These are phyloP conservation scores for Myripristis murdjan DNA, from an alignment of 2,797 vertebrate species.

Conservation along the genomic window DNA sequence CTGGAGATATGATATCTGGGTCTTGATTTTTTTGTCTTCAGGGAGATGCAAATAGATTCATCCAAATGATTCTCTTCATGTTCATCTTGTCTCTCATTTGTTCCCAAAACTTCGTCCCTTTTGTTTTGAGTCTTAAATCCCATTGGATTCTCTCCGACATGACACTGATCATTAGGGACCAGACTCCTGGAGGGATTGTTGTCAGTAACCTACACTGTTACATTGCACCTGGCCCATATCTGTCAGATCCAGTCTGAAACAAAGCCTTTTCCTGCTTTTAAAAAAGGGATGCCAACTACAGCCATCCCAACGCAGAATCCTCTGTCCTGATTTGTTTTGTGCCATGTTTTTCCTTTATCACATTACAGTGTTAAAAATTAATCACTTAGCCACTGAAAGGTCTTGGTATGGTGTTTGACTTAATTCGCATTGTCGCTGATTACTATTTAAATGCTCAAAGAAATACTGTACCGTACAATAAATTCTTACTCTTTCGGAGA, in stretches of 20 bases:
- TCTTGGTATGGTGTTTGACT: too few relatives aligned
- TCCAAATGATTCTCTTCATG: constrained; percentile 54
- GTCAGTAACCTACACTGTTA: constrained; percentile 53
- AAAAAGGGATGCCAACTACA: constrained; percentile 21
- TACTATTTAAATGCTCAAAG: background rate
- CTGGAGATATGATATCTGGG: constrained; percentile 36
- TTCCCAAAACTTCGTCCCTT: constrained; percentile 35
- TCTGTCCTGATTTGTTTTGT: background rate
- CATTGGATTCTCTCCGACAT: constrained; percentile 26
- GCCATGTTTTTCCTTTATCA: too few relatives aligned
- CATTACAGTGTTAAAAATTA: too few relatives aligned
- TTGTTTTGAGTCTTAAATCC: constrained; percentile 39
- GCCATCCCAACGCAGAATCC: constrained; percentile 1
- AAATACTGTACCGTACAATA: background rate
- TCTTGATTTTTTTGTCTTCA: constrained; percentile 51
- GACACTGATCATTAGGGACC: constrained; percentile 63
- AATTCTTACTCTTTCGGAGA: background rate
- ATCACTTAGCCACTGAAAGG: too few relatives aligned
- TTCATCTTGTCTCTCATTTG: constrained; percentile 62
- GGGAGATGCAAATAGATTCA: constrained; percentile 51
- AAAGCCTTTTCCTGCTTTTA: constrained; percentile 49
- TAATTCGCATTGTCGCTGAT: background rate
- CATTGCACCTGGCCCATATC: constrained; percentile 62
- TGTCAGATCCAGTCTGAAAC: constrained; percentile 48
- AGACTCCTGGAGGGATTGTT: constrained; percentile 41